These are phyloP conservation scores for Otus sunia DNA, from an alignment of 2,113 vertebrate genomes.

Conservation along the genomic window DNA sequence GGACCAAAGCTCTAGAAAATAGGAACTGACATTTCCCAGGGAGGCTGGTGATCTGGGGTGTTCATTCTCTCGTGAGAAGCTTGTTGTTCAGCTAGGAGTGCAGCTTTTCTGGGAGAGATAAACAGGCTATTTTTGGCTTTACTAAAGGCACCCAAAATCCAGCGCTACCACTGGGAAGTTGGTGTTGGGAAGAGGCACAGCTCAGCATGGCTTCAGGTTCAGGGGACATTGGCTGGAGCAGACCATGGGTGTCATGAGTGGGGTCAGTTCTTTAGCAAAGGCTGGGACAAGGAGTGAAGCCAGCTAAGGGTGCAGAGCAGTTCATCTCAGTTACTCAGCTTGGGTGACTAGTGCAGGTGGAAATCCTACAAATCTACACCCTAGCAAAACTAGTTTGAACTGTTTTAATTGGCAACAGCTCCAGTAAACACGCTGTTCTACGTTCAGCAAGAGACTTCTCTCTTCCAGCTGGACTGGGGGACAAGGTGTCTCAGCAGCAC, in stretches of 20 bases:
- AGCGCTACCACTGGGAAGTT: too few species aligned
- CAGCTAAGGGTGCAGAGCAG: not conserved
- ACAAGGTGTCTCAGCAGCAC: not conserved
- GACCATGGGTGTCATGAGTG: not conserved
- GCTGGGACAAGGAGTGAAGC: not conserved
- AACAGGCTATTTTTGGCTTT: not conserved
- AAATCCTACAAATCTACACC: not conserved
- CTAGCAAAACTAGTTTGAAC: not conserved
- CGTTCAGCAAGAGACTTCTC: rapidly evolving
- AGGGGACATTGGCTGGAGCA: not conserved
- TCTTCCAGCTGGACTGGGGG: not conserved
- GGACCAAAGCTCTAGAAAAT: not conserved
- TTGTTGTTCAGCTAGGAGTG: not conserved
- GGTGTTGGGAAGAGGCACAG: not conserved
- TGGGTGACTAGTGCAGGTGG: too few species aligned
- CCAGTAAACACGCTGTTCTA: not conserved
- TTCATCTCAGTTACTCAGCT: not conserved
- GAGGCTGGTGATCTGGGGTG: rapidly evolving
- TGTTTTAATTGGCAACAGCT: not conserved
- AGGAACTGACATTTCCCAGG: not conserved
- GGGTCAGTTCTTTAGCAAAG: not conserved
- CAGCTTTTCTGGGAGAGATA: not conserved
- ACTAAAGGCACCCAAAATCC: not conserved
- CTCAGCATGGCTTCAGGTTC: not conserved
- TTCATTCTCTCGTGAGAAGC: not conserved